Conservation (phyloP, 2,888 invertebrate genomes). For the Epistrophe eligans region DNA sequence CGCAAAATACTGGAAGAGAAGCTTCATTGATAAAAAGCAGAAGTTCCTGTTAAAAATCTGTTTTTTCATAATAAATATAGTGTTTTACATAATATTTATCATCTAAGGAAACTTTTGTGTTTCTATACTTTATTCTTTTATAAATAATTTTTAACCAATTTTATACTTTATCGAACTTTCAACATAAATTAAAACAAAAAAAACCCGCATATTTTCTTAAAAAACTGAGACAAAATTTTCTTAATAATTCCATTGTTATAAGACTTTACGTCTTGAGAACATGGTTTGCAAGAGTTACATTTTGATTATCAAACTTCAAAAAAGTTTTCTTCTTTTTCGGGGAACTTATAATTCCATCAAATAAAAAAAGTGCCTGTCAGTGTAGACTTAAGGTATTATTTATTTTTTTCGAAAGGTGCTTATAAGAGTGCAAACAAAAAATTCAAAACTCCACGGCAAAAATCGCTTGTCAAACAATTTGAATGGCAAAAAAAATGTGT, state of each 20-base stretch:
- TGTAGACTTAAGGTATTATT: slow-evolving; percentile 8
- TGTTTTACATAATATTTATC: too few relatives aligned
- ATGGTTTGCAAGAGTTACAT: neutral
- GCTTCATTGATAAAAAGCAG: too few relatives aligned
- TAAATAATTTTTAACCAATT: neutral
- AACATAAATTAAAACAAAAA: neutral
- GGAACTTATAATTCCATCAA: slow-evolving; percentile 7
- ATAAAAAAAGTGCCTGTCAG: slow-evolving; percentile 1
- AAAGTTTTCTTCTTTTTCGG: neutral
- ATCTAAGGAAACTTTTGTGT: too few relatives aligned
- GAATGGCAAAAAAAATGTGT: slow-evolving; percentile 7
- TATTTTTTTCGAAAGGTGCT: slow-evolving; percentile 6
- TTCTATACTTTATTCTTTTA: too few relatives aligned
- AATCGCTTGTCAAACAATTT: slow-evolving; percentile 6
- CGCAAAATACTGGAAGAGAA: too few relatives aligned
- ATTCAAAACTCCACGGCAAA: neutral
- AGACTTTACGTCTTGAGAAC: neutral
- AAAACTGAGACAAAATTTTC: neutral
- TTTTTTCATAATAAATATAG: too few relatives aligned
- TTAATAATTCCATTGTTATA: slow-evolving; percentile 5
- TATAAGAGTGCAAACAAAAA: neutral
- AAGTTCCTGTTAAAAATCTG: too few relatives aligned
- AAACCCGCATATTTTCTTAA: neutral
- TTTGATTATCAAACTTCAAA: neutral
- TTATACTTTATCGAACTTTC: neutral